Base-by-base conservation (phyloP, 1,140 invertebrate genomes). In the Babylonia areolata region DNA sequence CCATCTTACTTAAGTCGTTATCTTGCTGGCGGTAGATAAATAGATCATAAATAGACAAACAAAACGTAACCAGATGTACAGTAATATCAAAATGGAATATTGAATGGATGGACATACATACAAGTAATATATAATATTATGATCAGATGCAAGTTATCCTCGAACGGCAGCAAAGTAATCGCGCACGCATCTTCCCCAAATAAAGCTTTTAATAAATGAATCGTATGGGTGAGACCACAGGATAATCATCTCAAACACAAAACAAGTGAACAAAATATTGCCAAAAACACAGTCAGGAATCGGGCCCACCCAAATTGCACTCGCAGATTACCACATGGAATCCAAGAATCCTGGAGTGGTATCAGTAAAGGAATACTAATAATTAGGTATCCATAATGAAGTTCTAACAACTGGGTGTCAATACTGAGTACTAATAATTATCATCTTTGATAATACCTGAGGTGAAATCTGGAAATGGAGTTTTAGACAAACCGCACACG, bases 391-490 rank as follows among this genome's bases (percentile, higher is more conserved):
- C 42, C 83, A 54, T n/a, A 79, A 82, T 64, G 40, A 69, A 39
- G 9, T n/a, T 79, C 82, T 51, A 69, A 33, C 39, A 46, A 64
- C 3, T 28, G 33, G 31, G 23, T 40, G 40, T 15, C 17, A 40
- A 84, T 83, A 84, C 28, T 84, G 28, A 64, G 20, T 64, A n/a
- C 58, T 84, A 84, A 75, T 84, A 84, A 84, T 84, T 64, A n/a
- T 64, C 58, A 6, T 23, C 28, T 64, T 73, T 46, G 75, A 73
- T 82, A 37, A 82, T 77, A 83, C 81, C 75, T 86, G 69, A 73
- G 71, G 37, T 73, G 31, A 82, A 37, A 46, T 77, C 71, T 83
- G 81, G 71, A 81, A 80, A 82, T 40, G 46, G 51, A 77, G 80
- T 79, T 58, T 42, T n/a, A 64, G 73, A 77, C 54, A 85, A 83